phyloP scores from a whole-genome alignment of 1,140 invertebrate genomes.

The Drosophila nannoptera region DNA sequence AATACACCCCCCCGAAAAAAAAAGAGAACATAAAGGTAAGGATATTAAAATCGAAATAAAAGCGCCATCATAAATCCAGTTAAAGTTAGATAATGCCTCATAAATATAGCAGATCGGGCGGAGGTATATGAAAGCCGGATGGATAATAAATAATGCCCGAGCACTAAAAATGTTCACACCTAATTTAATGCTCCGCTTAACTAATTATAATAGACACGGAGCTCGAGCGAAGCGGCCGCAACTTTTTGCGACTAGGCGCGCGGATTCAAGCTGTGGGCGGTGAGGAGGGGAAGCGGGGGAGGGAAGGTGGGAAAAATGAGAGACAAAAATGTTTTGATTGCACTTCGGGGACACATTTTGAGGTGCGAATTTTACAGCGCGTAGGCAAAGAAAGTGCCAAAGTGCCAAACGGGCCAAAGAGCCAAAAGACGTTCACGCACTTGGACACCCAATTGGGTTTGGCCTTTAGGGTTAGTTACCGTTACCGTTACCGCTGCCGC shows the following conservation, averaged over 20 bases:
- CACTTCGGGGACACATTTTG: slow-evolving; percentile 71
- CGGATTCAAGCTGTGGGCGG: too few relatives aligned
- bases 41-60: neutral
- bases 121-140: slow-evolving; percentile 7
- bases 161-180: slow-evolving; percentile 61
- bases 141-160: slow-evolving; percentile 57
- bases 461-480: slow-evolving; percentile 66
- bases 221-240: neutral
- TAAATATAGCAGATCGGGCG: slow-evolving; percentile 5
- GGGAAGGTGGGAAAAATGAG: slow-evolving; percentile 32
- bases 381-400: neutral
- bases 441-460: slow-evolving; percentile 49
- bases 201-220: slow-evolving; percentile 52
- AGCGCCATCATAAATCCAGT: neutral
- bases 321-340: slow-evolving; percentile 66
- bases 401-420: slow-evolving; percentile 4
- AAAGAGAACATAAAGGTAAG: too few relatives aligned
- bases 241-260: neutral
- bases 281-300: slow-evolving; percentile 7
- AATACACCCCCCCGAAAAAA: neutral
- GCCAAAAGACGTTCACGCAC: slow-evolving; percentile 25
- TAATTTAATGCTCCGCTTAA: slow-evolving; percentile 55
- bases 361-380: slow-evolving; percentile 67
- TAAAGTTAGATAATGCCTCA: neutral
- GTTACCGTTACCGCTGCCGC: slow-evolving; percentile 23